phyloP scores from a whole-genome alignment of 2,888 invertebrate species.

The Elaeidobius kamerunicus region DNA sequence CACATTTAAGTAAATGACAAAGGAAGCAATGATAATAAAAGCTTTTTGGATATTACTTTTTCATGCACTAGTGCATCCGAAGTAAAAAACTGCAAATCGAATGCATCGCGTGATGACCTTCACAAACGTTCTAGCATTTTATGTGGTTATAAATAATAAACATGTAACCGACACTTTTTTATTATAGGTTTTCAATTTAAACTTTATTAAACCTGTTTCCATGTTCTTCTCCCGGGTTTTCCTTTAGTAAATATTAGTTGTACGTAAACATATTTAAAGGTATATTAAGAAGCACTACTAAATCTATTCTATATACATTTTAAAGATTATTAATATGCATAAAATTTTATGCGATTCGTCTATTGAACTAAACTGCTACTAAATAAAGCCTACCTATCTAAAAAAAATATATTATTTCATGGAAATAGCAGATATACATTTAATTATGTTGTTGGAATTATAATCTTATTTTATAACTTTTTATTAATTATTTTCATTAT shows the following conservation, averaged over 20 bases:
- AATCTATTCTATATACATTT: too few relatives aligned
- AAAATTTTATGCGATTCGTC: too few relatives aligned
- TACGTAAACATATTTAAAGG: too few relatives aligned
- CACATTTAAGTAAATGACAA: conserved; percentile 27
- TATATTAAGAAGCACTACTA: too few relatives aligned
- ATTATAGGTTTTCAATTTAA: conserved; percentile 31
- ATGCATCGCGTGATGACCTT: conserved; percentile 38
- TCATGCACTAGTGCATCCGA: conserved; percentile 25
- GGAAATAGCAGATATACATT: too few relatives aligned
- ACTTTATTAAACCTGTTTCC: conserved; percentile 20
- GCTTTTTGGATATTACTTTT: conserved; percentile 26
- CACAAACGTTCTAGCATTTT: conserved; percentile 33
- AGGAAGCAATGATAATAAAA: conserved; percentile 27
- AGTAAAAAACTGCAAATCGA: conserved; percentile 28
- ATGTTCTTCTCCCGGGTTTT: conserved; percentile 9
- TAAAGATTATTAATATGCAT: too few relatives aligned
- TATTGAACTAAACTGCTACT: too few relatives aligned
- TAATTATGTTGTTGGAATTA: too few relatives aligned
- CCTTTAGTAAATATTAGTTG: conserved; percentile 1
- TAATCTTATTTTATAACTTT: too few relatives aligned
- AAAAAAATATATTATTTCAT: too few relatives aligned
- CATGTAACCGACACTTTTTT: conserved; percentile 32
- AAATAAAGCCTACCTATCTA: too few relatives aligned
- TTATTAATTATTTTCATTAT: too few relatives aligned
- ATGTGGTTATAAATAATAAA: conserved; percentile 37